phyloP scores from a whole-genome alignment of 2,113 vertebrate species.

The Pygoscelis antarcticus region DNA sequence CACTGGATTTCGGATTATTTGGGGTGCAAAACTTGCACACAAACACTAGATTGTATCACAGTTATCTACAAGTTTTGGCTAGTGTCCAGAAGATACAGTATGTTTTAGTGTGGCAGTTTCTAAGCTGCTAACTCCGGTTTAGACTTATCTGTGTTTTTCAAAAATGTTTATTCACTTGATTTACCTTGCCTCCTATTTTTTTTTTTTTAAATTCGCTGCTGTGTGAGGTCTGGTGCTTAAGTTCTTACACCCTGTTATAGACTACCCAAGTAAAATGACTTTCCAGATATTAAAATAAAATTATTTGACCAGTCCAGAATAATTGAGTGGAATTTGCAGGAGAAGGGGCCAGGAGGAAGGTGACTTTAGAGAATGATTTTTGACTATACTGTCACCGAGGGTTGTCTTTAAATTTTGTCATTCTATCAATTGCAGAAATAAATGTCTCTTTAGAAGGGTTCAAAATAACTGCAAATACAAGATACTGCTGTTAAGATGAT shows the following conservation, averaged over 20 bases:
- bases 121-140: background rate
- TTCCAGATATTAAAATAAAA: background rate
- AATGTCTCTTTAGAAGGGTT: background rate
- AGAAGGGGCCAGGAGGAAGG: background rate
- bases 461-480: background rate
- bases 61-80: constrained; percentile 13
- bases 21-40: constrained; percentile 18
- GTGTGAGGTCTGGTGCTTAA: background rate
- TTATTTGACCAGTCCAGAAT: background rate
- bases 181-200: background rate
- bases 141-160: background rate
- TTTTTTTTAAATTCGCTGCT: background rate
- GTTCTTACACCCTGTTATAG: background rate
- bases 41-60: background rate
- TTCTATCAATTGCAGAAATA: background rate
- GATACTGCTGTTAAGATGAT: background rate
- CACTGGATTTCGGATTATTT: background rate
- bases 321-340: background rate
- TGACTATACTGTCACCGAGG: background rate
- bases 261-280: background rate
- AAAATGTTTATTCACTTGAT: background rate
- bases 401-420: background rate
- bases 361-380: background rate
- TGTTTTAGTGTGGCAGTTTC: background rate
- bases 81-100: background rate